Evolutionary conservation across 2,797 vertebrate species (phyloP), one percentile per base, ranked within the genome.

Genomic region (Hippocampus kuda): DNA sequence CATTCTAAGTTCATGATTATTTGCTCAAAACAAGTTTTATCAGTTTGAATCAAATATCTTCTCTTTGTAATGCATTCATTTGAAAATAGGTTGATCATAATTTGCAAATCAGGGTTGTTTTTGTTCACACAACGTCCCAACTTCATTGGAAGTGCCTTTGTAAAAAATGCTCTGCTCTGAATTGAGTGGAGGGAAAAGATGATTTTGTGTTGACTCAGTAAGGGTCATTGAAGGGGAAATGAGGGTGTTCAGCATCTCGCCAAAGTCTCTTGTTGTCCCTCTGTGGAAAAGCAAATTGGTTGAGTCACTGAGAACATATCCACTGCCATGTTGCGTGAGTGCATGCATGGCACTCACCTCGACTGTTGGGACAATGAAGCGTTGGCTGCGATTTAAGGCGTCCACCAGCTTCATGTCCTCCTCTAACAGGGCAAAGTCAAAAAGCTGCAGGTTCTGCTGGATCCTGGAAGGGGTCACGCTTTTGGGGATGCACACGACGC

Each of bases 401-500:
- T 82, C 77, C 0, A 91, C 87, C 68, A 81, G 76, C 69, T 81
- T 82, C 83, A 89, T 84, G 77, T 91, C 88, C 0, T 86, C 82
- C 9, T 84, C 72, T 12, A 84, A 87, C 70, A 92, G 76, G 24
- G 70, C 75, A 71, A 92, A 92, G 79, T 91, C 86, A 75, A 90
- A 91, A 81, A 90, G 83, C 72, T 91, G 77, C 68, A 90, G 42
- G 82, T 92, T 92, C 77, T 91, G 70, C 75, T 89, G 79, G 76
- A 93, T 92, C 77, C 89, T 90, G 57, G 85, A 86, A 18, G 86
- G 80, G 0, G 87, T 91, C 72, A 91, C 81, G 2, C 91, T 92
- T 75, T 92, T 92, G 2, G 91, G 91, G 68, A 92, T 89, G 20
- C 90, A 90, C 63, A 79, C 74, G 0, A 91, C 77, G 5, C 86